Evolutionary conservation across 2,113 vertebrate genomes (phyloP).

Genomic region (Syrrhaptes paradoxus): DNA sequence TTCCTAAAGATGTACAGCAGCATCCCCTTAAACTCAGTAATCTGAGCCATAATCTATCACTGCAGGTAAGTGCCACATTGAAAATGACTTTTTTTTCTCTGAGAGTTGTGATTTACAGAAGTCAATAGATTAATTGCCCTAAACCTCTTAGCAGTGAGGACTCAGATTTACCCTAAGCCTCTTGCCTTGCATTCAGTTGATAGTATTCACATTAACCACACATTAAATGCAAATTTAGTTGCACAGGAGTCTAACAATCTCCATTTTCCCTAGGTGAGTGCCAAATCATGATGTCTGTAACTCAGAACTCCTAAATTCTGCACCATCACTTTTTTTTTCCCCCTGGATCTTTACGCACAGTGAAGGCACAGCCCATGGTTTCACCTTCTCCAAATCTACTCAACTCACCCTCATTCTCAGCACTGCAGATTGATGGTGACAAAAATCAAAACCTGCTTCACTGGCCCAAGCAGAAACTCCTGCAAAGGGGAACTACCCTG

Average conservation of each 20-base stretch:
- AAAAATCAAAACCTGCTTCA: not conserved
- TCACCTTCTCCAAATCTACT: not conserved
- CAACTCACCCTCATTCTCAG: not conserved
- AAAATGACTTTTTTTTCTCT: not conserved
- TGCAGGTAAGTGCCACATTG: not conserved
- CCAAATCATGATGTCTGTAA: not conserved
- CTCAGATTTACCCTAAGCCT: not conserved
- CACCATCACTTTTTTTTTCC: not conserved
- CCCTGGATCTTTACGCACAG: not conserved
- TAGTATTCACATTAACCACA: slow-evolving; percentile 24
- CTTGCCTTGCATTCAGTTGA: slow-evolving; percentile 12
- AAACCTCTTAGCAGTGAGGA: slow-evolving; percentile 15
- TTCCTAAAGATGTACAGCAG: not conserved
- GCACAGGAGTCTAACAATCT: not conserved
- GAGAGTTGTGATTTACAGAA: slow-evolving; percentile 36
- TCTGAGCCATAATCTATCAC: not conserved
- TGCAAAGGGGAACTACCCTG: not conserved
- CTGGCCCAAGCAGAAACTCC: not conserved
- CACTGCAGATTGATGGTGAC: not conserved
- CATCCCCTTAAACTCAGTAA: not conserved
- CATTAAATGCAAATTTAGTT: not conserved
- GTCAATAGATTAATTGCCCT: slow-evolving; percentile 34
- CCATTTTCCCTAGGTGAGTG: not conserved
- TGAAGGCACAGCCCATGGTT: not conserved
- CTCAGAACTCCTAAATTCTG: not conserved